Conservation (phyloP, 2,113 vertebrate species). For the Onychostoma macrolepis region DNA sequence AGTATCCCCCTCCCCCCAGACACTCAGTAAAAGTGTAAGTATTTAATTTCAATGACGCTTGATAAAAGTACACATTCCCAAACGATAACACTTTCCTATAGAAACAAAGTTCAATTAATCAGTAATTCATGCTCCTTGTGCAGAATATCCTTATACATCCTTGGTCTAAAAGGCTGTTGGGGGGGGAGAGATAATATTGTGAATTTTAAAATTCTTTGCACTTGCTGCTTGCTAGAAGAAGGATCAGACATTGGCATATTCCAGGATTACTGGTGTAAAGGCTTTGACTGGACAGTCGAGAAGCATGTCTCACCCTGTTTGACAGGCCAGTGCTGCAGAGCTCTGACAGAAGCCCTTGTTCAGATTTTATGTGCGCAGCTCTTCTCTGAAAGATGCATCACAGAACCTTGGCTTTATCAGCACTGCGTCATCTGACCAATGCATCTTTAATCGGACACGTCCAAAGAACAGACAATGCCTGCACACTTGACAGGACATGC, state of each 20-base stretch:
- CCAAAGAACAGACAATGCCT: conserved; percentile 15
- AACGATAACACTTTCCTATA: no score
- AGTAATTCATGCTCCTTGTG: no score
- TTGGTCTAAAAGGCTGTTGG: no score
- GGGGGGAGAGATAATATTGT: background rate
- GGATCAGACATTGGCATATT: background rate
- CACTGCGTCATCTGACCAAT: conserved; percentile 8
- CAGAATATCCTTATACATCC: no score
- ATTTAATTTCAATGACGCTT: no score
- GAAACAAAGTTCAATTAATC: no score
- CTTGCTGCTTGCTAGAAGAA: background rate
- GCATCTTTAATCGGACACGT: conserved; percentile 20
- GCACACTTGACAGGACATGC: background rate
- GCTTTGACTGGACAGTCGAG: background rate
- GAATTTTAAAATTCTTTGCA: background rate
- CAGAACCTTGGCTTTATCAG: conserved; percentile 31
- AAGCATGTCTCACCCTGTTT: background rate
- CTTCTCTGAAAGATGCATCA: conserved; percentile 1
- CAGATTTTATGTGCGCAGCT: background rate
- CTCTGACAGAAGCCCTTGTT: background rate
- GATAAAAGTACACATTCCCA: no score
- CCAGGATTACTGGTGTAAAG: conserved; percentile 17
- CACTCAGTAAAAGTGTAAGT: no score
- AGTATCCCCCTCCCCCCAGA: no score
- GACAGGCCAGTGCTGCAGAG: background rate